Base-by-base conservation (phyloP, 2,797 vertebrate genomes). In the Syncerus caffer region DNA sequence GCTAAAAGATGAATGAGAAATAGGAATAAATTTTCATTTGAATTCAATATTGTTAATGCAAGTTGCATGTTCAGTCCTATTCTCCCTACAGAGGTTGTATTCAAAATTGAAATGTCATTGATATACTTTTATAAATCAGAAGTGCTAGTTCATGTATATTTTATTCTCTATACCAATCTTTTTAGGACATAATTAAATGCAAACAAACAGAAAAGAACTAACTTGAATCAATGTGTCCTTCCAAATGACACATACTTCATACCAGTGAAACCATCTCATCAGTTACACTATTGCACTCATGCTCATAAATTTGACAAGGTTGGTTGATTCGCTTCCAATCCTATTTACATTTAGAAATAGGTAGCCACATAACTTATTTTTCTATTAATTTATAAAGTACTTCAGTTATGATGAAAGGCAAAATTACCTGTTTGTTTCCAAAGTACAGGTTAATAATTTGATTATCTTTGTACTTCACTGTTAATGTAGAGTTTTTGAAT, bases 121-220 rank as follows among this genome's bases (percentile, higher is more conserved):
- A 89, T 97, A 95, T 21, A 93, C 71, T 97, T 97, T 98, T 96
- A 83, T 96, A 98, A 97, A 97, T 97, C 95, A 95, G 85, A 97
- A 96, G 80, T 88, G 86, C 90, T 93, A 95, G 92, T 86, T 67
- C 97, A 29, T 97, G 45, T 93, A 98, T 97, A 97, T 96, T 96
- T 94, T 90, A 91, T 97, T 97, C 96, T 97, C 88, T 95, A 80
- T 79, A 92, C 93, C 85, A 96, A 79, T 2, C 3, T 57, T 98
- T 98, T 96, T 98, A 93, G 84, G 87, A 10, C 82, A 98, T 97
- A 97, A 98, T 98, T 97, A 98, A 98, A 98, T 97, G 98, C 96
- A 98, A 98, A 98, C 93, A 95, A 97, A 97, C 92, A 96, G 92
- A 92, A 98, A 98, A 98, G 78, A 97, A 97, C 96, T 98, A 95